A percentile compares a stretch with the other conserved stretches of the same genome.
Conservation (phyloP, 2,113 vertebrate genomes). For the Glaucidium brasilianum region DNA sequence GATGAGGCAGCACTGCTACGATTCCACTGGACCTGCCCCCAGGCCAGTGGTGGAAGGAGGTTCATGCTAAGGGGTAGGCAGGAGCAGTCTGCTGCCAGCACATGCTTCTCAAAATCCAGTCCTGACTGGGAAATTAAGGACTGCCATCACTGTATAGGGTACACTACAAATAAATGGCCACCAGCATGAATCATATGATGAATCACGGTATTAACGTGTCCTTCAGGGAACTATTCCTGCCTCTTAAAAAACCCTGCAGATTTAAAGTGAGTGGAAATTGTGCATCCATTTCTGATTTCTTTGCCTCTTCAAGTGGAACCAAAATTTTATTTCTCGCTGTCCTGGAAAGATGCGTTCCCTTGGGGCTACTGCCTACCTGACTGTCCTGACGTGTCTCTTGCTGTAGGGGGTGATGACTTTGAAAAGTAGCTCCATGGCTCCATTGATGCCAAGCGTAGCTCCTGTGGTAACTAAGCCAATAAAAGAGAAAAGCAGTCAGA, state of each 20-base stretch:
- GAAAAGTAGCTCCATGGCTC: constrained; percentile 86
- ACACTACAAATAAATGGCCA: constrained; percentile 4
- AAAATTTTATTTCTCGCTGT: constrained; percentile 46
- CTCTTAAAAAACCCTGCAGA: constrained; percentile 7
- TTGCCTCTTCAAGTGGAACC: constrained; percentile 37
- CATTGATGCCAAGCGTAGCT: constrained; percentile 82
- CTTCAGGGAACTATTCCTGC: constrained; percentile 5
- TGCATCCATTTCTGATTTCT: constrained; percentile 35
- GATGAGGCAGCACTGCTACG: background rate
- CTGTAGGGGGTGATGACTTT: constrained; percentile 82
- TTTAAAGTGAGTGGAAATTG: constrained; percentile 5
- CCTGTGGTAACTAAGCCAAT: constrained; percentile 78
- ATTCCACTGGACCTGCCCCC: background rate
- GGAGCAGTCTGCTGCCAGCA: background rate
- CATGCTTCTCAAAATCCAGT: background rate
- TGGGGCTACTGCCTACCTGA: constrained; percentile 80
- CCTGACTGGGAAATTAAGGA: background rate
- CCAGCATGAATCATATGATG: constrained; percentile 42
- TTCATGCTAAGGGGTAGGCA: background rate
- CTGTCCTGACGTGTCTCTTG: constrained; percentile 69
- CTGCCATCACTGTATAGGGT: background rate
- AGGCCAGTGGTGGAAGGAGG: background rate
- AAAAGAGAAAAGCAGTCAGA: constrained; percentile 41
- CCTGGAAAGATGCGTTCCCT: constrained; percentile 12
- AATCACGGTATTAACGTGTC: background rate